Percentiles rank a stretch among this genome's conserved stretches.
Evolutionary conservation across 2,113 vertebrate species (phyloP).

Genomic region (Macaca mulatta): DNA sequence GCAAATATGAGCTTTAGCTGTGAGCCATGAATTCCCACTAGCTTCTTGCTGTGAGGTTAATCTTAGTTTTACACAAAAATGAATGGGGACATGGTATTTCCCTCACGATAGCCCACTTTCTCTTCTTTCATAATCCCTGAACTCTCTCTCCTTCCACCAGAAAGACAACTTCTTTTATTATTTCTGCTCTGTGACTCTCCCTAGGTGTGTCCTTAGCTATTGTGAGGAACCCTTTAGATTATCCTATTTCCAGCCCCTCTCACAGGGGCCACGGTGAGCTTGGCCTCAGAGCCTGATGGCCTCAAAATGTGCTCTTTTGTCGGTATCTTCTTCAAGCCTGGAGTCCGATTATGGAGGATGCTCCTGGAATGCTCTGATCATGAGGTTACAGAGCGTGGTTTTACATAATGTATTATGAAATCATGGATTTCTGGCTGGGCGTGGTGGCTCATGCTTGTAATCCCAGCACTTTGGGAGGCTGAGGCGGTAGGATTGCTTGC

Average conservation of each 20-base stretch:
- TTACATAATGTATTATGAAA: too few species aligned
- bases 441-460: too few species aligned
- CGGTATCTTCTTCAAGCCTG: not conserved
- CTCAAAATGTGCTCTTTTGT: not conserved
- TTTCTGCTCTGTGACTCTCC: not conserved
- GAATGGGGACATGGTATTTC: not conserved
- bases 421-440: too few species aligned
- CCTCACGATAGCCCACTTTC: not conserved
- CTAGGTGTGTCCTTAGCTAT: not conserved
- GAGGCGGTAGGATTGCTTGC: too few species aligned
- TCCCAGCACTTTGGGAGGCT: too few species aligned
- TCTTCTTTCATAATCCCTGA: not conserved
- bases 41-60: not conserved
- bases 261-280: too few species aligned
- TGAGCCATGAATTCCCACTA: not conserved
- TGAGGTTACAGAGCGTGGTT: not conserved
- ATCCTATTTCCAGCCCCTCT: not conserved
- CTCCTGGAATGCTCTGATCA: not conserved
- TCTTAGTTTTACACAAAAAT: not conserved
- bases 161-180: not conserved
- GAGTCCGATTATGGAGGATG: not conserved
- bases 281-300: not conserved
- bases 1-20: not conserved
- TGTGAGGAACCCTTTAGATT: rapidly evolving
- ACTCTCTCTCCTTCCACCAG: not conserved